phyloP scores from a whole-genome alignment of 2,797 vertebrate species.

The Amblyraja radiata region DNA sequence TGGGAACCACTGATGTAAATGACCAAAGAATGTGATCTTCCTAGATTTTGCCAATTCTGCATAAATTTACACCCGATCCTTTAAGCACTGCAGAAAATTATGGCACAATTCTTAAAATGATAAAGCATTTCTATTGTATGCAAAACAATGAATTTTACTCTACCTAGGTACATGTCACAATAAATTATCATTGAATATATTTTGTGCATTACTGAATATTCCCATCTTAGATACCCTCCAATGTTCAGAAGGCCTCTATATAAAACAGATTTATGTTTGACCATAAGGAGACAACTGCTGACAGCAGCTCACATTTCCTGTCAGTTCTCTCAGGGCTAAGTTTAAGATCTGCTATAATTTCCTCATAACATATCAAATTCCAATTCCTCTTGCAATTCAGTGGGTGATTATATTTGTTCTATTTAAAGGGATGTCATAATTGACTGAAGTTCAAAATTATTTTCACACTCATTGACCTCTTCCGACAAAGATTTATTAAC shows the following conservation, averaged over 20 bases:
- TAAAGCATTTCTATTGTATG: not conserved
- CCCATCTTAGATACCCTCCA: not conserved
- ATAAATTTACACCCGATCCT: not conserved
- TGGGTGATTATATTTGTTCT: not conserved
- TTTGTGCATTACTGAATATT: not conserved
- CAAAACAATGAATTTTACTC: not conserved
- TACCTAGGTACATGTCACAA: not conserved
- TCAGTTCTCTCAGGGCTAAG: not conserved
- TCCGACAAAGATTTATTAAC: not conserved
- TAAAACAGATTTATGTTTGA: not conserved
- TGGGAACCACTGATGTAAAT: not conserved
- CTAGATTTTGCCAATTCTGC: not conserved
- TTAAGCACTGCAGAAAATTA: not conserved
- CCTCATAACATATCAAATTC: not conserved
- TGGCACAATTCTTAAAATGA: not conserved
- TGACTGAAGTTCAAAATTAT: not conserved
- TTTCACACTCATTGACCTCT: not conserved
- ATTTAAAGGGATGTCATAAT: not conserved
- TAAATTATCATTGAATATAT: not conserved
- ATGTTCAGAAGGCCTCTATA: not conserved
- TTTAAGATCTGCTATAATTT: not conserved
- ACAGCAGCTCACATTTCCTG: not conserved
- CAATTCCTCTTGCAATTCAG: not conserved
- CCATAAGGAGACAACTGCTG: not conserved
- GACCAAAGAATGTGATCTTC: not conserved